A percentile compares a stretch with the other conserved stretches of the same genome.
Conservation (phyloP, 2,888 invertebrate genomes). For the Standfussiana lucernea region DNA sequence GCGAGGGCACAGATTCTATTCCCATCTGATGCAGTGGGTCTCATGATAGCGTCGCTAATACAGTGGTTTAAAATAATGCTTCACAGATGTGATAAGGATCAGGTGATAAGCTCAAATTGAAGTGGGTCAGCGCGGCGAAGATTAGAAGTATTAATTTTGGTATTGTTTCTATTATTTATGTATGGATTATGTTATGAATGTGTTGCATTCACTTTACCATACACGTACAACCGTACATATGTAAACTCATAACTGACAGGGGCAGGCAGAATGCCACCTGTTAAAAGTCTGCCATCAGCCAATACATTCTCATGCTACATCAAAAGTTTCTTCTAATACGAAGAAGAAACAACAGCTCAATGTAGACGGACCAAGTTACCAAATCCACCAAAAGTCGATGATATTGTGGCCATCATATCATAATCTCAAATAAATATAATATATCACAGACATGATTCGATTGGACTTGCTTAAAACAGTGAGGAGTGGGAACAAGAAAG, state of each 20-base stretch:
- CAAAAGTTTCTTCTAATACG: not conserved
- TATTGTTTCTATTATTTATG: not conserved
- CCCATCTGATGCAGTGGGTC: slow-evolving; percentile 33
- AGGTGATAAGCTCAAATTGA: not conserved
- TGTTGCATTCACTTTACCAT: not conserved
- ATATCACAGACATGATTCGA: not conserved
- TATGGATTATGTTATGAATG: not conserved
- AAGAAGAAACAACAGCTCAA: not conserved
- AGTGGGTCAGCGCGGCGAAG: not conserved
- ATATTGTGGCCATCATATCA: not conserved
- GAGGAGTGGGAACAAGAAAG: not conserved
- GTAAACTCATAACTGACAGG: not conserved
- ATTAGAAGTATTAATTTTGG: not conserved
- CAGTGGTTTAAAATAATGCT: slow-evolving; percentile 19
- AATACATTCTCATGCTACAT: not conserved
- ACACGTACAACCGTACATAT: not conserved
- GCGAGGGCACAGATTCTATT: slow-evolving; percentile 34
- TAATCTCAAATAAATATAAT: not conserved
- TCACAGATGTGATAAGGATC: slow-evolving; percentile 19
- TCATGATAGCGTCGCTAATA: slow-evolving; percentile 23
- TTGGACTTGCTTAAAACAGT: not conserved
- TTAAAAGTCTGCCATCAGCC: not conserved
- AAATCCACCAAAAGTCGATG: not conserved
- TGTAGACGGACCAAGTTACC: not conserved
- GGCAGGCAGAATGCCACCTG: not conserved